Base-by-base conservation (phyloP, 2,113 vertebrate species). In the Eudorcas thomsonii region DNA sequence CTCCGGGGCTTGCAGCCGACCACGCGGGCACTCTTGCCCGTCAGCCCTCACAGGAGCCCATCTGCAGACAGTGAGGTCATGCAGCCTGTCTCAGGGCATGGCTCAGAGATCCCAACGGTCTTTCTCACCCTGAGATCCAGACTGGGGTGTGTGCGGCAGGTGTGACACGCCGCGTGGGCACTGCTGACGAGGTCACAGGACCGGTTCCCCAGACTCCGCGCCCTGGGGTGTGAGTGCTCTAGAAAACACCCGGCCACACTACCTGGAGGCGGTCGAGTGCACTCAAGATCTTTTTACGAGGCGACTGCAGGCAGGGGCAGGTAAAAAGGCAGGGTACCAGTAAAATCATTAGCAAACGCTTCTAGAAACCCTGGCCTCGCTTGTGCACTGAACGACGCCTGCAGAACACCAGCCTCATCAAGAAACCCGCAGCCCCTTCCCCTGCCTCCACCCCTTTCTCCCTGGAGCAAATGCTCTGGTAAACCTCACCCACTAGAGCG, bases 391-490 rank as follows among this genome's bases (percentile, higher is more conserved):
- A 50, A 28, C 19, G 11, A 52, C 14, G 52, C 19, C 28, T 91
- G 36, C 21, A 74, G 80, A 80, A 4, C 2, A 10, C 25, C 60
- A 43, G 95, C 60, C 94, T 83, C 26, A 3, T 43, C 74, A 80
- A 94, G 95, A 96, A 93, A 81, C 90, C 74, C 64, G 3, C n/a
- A 30, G 83, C 57, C 48, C 52, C 39, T 74, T 89, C 80, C 87
- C 48, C 81, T n/a, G 62, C 21, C 84, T 88, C 82, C 52, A 54
- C 82, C 87, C 82, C 86, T 78, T 96, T 60, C 91, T 94, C 96
- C 96, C 95, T 88, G 97, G 71, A 97, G 96, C 88, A 94, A 98
- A 33, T 39, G 17, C 64, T 89, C 95, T 57, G 26, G 67, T 8
- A 91, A 91, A 45, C 94, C 95, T 92, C 97, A 90, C 74, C 94